phyloP scores from a whole-genome alignment of 2,113 vertebrate genomes.

The Sinosuthora webbiana region DNA sequence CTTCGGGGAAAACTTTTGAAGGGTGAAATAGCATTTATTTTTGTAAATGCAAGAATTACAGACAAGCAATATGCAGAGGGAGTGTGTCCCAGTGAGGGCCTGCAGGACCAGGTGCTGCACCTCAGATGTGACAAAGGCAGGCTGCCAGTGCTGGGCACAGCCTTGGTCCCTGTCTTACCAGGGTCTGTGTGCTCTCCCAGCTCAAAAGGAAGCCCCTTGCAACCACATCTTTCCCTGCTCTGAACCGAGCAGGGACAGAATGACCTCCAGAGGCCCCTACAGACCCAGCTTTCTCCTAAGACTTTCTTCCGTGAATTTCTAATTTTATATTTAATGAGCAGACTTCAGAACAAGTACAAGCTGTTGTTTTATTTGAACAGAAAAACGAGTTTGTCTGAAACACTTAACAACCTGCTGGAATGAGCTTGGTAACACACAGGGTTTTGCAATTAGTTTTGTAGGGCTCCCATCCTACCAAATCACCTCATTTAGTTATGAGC shows the following conservation, averaged over 20 bases:
- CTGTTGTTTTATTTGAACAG: neutral
- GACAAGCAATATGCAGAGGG: neutral
- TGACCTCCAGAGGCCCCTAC: neutral
- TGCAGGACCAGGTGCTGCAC: neutral
- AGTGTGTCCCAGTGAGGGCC: neutral
- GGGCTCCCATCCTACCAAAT: neutral
- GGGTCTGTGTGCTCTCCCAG: fast-evolving
- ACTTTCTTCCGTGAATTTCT: neutral
- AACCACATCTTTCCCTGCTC: neutral
- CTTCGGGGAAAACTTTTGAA: neutral
- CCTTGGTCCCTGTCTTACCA: fast-evolving
- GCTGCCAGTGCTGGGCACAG: neutral
- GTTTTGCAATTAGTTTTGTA: neutral
- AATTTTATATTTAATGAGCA: neutral
- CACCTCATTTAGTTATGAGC: constrained; percentile 44
- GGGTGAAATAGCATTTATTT: neutral
- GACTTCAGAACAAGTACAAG: neutral
- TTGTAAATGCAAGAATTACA: neutral
- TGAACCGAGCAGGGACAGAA: neutral
- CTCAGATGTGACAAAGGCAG: neutral
- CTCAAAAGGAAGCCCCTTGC: neutral
- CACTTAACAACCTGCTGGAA: neutral
- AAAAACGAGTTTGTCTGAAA: neutral
- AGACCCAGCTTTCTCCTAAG: neutral
- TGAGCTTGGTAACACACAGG: neutral